A percentile compares a stretch with the other conserved stretches of the same genome.
phyloP scores from a whole-genome alignment of 2,113 vertebrate genomes.

The Tyrannus savana region DNA sequence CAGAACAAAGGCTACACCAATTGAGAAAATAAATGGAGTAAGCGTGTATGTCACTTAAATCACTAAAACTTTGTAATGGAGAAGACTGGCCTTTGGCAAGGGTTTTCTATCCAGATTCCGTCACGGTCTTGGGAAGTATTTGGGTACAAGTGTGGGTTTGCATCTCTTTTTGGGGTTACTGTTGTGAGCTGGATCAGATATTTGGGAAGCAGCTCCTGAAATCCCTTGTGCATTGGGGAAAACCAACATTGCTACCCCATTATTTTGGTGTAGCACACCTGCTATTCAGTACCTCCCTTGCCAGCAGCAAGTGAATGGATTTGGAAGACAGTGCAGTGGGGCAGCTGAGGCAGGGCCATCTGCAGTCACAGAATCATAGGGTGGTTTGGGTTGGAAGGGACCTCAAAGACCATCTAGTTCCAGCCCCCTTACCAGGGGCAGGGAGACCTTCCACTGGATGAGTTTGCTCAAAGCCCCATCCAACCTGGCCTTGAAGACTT shows the following conservation, averaged over 20 bases:
- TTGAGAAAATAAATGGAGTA: background rate
- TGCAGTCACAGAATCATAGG: background rate
- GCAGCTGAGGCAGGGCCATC: background rate
- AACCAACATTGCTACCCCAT: fast-evolving
- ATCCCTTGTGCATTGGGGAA: background rate
- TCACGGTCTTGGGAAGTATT: fast-evolving
- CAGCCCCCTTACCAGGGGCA: background rate
- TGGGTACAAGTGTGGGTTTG: background rate
- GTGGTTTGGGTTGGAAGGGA: background rate
- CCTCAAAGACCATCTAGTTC: background rate
- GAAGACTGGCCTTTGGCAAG: background rate
- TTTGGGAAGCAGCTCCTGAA: background rate
- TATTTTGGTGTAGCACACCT: background rate
- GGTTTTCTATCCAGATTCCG: background rate
- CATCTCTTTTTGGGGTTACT: background rate
- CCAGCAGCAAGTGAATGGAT: background rate
- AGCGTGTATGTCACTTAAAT: fast-evolving
- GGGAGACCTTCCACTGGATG: background rate
- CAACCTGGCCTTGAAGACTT: background rate
- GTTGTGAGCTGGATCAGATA: background rate
- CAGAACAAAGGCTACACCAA: background rate
- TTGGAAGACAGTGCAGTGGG: background rate
- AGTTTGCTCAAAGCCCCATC: background rate
- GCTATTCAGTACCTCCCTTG: background rate
- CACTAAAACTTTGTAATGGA: background rate